Conservation (phyloP, 2,888 invertebrate genomes). For the Lochmaea capreae region DNA sequence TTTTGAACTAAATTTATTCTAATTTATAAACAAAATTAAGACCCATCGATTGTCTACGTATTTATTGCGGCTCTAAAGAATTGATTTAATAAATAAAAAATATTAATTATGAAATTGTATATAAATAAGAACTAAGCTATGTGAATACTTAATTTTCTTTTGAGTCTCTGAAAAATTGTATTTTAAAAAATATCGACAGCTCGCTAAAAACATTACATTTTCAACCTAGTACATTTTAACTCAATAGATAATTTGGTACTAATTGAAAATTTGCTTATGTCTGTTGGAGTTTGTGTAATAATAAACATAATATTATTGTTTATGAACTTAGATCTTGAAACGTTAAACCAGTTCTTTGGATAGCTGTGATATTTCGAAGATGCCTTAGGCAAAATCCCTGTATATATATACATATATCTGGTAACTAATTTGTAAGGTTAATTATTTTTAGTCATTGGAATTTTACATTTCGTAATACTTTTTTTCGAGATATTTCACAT, state of each 20-base stretch:
- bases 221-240: not conserved
- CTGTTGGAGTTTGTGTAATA: not conserved
- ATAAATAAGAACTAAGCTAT: slow-evolving; percentile 7
- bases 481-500: slow-evolving; percentile 7
- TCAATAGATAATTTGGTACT: not conserved
- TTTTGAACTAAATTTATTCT: slow-evolving; percentile 53
- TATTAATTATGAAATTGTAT: slow-evolving; percentile 2
- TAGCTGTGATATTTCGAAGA: slow-evolving; percentile 36
- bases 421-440: slow-evolving; percentile 58
- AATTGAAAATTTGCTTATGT: not conserved
- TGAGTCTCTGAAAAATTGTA: not conserved
- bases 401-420: slow-evolving; percentile 41
- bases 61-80: slow-evolving; percentile 22
- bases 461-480: slow-evolving; percentile 40
- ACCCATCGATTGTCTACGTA: slow-evolving; percentile 22
- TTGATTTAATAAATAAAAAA: slow-evolving; percentile 18
- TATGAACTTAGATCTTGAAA: not conserved
- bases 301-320: slow-evolving; percentile 1
- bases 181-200: not conserved
- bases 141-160: slow-evolving; percentile 3
- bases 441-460: slow-evolving; percentile 54
- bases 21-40: slow-evolving; percentile 52
- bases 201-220: not conserved
- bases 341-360: slow-evolving; percentile 18
- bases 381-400: slow-evolving; percentile 41